Evolutionary conservation across 2,797 vertebrate species (phyloP).

Genomic region (Spondyliosoma cantharus): DNA sequence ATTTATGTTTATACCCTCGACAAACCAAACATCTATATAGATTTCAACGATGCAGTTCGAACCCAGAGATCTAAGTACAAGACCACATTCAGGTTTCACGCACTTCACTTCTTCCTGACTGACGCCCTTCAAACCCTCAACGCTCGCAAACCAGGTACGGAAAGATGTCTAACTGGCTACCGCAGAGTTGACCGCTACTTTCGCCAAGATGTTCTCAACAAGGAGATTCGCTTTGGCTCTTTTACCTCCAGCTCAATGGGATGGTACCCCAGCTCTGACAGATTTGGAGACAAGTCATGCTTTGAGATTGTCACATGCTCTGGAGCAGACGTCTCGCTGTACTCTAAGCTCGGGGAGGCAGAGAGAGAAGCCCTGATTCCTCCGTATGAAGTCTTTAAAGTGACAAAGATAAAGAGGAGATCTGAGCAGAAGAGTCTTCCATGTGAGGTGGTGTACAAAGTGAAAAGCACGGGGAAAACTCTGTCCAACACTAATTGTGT

Average conservation of each 20-base stretch:
- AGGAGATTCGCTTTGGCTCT: conserved; percentile 55
- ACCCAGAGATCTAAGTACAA: conserved; percentile 41
- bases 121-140: conserved; percentile 58
- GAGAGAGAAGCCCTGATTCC: conserved; percentile 67
- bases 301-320: conserved; percentile 61
- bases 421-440: conserved; percentile 25
- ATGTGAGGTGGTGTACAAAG: conserved; percentile 62
- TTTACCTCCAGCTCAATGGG: conserved; percentile 65
- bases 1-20: conserved; percentile 59
- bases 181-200: conserved; percentile 47
- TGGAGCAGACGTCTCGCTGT: conserved; percentile 60
- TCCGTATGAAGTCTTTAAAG: conserved; percentile 68
- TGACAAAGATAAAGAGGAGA: conserved; percentile 36
- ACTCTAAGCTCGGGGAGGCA: conserved; percentile 27
- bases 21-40: conserved; percentile 31
- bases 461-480: conserved; percentile 31
- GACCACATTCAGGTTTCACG: conserved; percentile 56
- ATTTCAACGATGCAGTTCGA: conserved; percentile 63
- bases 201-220: conserved; percentile 38
- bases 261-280: background rate
- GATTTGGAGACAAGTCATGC: conserved; percentile 62
- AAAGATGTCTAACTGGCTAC: conserved; percentile 49
- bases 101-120: conserved; percentile 64
- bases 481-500: conserved; percentile 59
- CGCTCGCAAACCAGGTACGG: background rate